These are phyloP conservation scores for Glaucopsyche alexis DNA, from an alignment of 2,888 invertebrate genomes.

Conservation along the genomic window DNA sequence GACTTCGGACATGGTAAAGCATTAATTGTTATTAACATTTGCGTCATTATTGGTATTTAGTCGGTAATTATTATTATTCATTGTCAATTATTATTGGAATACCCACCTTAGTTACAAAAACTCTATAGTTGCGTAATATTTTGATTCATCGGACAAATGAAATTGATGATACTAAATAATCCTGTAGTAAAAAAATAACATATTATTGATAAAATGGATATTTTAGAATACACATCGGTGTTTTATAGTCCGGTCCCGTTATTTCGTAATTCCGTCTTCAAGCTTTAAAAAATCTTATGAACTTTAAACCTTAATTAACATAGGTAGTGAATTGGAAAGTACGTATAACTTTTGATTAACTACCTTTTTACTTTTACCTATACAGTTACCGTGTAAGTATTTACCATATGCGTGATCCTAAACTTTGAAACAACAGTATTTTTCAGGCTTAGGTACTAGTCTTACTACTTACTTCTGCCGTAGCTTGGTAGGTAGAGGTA, in stretches of 20 bases:
- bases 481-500: too few species aligned
- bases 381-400: too few species aligned
- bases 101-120: background rate
- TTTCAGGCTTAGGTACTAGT: too few species aligned
- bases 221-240: too few species aligned
- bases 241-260: background rate
- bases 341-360: background rate
- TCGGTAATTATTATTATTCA: background rate
- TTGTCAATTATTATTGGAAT: background rate
- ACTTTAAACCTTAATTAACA: background rate
- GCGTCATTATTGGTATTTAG: constrained; percentile 22
- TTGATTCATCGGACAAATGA: background rate
- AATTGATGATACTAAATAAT: too few species aligned
- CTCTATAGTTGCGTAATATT: background rate
- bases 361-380: background rate
- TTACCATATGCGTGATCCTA: too few species aligned
- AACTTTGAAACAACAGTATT: too few species aligned
- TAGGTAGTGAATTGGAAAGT: background rate
- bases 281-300: background rate
- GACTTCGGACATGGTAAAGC: constrained; percentile 58
- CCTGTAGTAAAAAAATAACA: too few species aligned
- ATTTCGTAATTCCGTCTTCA: too few species aligned
- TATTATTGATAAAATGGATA: too few species aligned
- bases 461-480: too few species aligned
- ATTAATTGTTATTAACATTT: constrained; percentile 48